These are phyloP conservation scores for Tetramorium simillimum DNA, from an alignment of 1,140 invertebrate genomes.

Conservation along the genomic window DNA sequence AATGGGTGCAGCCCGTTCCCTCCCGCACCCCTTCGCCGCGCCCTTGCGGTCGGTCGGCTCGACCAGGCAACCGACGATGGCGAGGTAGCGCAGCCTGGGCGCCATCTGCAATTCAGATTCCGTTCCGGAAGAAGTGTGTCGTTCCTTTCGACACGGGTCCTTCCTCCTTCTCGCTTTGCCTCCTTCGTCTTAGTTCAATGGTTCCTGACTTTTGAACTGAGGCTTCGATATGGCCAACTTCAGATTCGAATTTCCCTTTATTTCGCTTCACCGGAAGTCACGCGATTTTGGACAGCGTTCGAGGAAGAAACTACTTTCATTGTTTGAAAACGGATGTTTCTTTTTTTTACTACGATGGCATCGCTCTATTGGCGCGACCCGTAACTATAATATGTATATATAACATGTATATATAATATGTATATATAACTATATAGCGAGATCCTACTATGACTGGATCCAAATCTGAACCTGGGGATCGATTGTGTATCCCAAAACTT, in stretches of 20 bases:
- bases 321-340: neutral
- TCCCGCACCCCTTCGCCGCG: constrained; percentile 71
- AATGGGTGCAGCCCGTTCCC: constrained; percentile 70
- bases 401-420: too few relatives aligned
- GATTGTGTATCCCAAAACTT: too few relatives aligned
- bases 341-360: neutral
- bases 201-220: too few relatives aligned
- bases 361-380: neutral
- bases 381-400: too few relatives aligned
- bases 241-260: neutral
- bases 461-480: too few relatives aligned
- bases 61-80: constrained; percentile 67
- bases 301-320: neutral
- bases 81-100: constrained; percentile 73
- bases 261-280: constrained; percentile 16
- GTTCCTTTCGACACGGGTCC: constrained; percentile 6
- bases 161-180: too few relatives aligned
- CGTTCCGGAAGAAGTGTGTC: constrained; percentile 59
- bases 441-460: neutral
- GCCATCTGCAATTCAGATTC: constrained; percentile 81
- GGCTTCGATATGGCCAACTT: too few relatives aligned
- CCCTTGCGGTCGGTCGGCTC: constrained; percentile 57
- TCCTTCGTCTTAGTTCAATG: too few relatives aligned
- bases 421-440: neutral
- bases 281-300: neutral